Conservation (phyloP, 2,888 invertebrate genomes). For the Phaedon cochleariae region DNA sequence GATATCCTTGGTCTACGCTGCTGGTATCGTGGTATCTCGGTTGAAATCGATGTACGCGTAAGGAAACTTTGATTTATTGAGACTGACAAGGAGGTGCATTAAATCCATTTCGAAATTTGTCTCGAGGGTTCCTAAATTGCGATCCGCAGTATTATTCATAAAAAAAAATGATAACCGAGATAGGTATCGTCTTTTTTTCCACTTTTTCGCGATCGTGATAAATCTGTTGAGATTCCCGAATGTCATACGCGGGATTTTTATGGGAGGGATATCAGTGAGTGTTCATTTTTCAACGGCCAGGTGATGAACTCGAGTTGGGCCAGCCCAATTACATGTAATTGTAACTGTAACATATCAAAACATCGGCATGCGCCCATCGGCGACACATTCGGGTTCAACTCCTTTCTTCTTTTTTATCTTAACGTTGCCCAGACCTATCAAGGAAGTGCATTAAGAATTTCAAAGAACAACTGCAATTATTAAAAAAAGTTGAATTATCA, state of each 20-base stretch:
- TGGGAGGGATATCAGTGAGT: conserved; percentile 8
- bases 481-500: no score
- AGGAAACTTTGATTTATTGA: conserved; percentile 41
- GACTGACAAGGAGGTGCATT: conserved; percentile 40
- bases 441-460: no score
- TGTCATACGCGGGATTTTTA: conserved; percentile 33
- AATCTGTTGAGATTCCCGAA: conserved; percentile 28
- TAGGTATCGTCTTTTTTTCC: conserved; percentile 18
- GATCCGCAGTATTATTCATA: conserved; percentile 35
- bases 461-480: no score
- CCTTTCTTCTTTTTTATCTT: background rate
- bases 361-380: background rate
- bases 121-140: conserved; percentile 29
- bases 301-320: conserved; percentile 14
- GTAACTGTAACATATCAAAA: conserved; percentile 22
- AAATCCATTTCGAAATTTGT: conserved; percentile 39
- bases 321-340: conserved; percentile 29
- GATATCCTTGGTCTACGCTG: conserved; percentile 12
- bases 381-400: background rate
- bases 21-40: conserved; percentile 50
- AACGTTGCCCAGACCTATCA: background rate
- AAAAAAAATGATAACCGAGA: conserved; percentile 32
- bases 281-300: conserved; percentile 15
- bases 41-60: conserved; percentile 38
- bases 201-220: conserved; percentile 26